Evolutionary conservation across 1,140 invertebrate genomes (phyloP).

Genomic region (Ladona fulva): DNA sequence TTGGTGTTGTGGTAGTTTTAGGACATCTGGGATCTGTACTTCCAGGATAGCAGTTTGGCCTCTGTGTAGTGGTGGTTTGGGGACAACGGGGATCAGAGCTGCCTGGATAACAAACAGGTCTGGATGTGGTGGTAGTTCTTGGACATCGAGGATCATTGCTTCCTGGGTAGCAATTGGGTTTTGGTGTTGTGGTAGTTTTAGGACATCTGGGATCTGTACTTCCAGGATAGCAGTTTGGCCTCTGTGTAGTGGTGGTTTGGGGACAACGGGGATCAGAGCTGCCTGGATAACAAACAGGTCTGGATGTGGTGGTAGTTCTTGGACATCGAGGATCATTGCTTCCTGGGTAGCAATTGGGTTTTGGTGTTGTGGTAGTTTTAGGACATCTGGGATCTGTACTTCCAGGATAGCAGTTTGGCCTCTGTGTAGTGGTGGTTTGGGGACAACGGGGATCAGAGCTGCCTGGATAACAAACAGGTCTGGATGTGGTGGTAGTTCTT

Average conservation of each 20-base stretch:
- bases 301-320: constrained; percentile 19
- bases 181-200: constrained; percentile 20
- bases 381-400: constrained; percentile 33
- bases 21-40: constrained; percentile 34
- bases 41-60: constrained; percentile 21
- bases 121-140: constrained; percentile 31
- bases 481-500: constrained; percentile 21
- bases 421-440: constrained; percentile 23
- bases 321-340: constrained; percentile 31
- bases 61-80: constrained; percentile 17
- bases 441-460: constrained; percentile 33
- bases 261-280: constrained; percentile 25
- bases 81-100: constrained; percentile 19
- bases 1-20: constrained; percentile 19
- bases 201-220: constrained; percentile 27
- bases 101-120: constrained; percentile 22
- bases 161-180: constrained; percentile 22
- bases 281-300: constrained; percentile 23
- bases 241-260: constrained; percentile 15
- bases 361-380: constrained; percentile 22
- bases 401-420: constrained; percentile 25
- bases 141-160: constrained; percentile 22
- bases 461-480: constrained; percentile 30
- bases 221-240: constrained; percentile 24
- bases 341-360: constrained; percentile 18